Evolutionary conservation across 2,888 invertebrate genomes (phyloP), one percentile per base, ranked within the genome.

Genomic region (Diarsia dahlii): DNA sequence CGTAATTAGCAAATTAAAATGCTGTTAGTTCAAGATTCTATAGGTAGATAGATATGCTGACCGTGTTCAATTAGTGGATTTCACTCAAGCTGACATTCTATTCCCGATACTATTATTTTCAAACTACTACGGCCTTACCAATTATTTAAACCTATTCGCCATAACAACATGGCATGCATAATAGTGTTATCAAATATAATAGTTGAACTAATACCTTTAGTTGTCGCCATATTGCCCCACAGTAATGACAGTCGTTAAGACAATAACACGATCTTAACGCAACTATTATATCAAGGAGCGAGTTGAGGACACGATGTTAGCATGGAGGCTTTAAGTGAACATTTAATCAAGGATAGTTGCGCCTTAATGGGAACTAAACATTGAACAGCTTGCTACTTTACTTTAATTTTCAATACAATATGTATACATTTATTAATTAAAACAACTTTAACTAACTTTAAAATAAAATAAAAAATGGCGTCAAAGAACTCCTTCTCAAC

Each of bases 181-280:
- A 18, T 28, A 15, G 50, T 56, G 63, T 78, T 75, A 71, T 76
- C 52, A 68, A 76, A 76, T 77, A 65, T 78, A 84, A 85, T 68
- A 68, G 76, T 50, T 50, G 10, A 70, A 76, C 66, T 79, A 84
- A 81, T 77, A 69, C 54, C 48, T 23, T 23, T 28, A 69, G 23
- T 76, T 60, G 48, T 13, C 34, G 20, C 48, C 18, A 34, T 75
- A 48, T 74, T 58, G 69, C 65, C 71, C 46, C 63, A 45, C 54
- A 13, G 50, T 85, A 78, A 84, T 81, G 66, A 48, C 18, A 58
- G 68, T 77, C 62, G 73, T 77, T 77, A 84, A 74, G 72, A 54
- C 67, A 52, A 60, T 69, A 58, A 66, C 56, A 56, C 23, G 56
- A 83, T 71, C 50, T 72, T 76, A 76, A 64, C 39, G 52, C 63